Conservation (phyloP, 2,888 invertebrate species). For the Pristionchus maxplancki region DNA sequence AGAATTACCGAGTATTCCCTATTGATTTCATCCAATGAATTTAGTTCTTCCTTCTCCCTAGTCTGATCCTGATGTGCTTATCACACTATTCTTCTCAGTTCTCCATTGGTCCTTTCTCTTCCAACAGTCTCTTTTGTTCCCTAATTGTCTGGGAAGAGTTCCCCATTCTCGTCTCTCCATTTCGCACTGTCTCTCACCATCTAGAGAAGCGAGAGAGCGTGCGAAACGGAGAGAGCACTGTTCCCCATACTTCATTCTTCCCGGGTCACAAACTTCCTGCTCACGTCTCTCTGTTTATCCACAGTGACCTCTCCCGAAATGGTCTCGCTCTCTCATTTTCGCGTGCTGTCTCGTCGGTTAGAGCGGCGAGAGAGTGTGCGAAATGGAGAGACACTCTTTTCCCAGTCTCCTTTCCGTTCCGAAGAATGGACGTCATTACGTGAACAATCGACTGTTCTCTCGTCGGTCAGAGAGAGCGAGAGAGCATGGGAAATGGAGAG, state of each 20-base stretch:
- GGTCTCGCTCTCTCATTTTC: background rate
- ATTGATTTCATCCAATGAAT: too few relatives aligned
- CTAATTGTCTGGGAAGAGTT: conserved; percentile 5
- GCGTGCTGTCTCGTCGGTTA: background rate
- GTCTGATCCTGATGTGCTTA: background rate
- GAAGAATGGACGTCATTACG: background rate
- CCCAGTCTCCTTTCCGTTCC: background rate
- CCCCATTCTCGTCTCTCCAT: background rate
- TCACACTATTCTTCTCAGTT: background rate
- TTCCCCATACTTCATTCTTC: too few relatives aligned
- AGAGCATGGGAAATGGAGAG: too few relatives aligned
- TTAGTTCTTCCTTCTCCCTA: background rate
- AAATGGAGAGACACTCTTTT: background rate
- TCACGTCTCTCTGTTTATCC: conserved; percentile 23
- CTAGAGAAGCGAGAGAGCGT: too few relatives aligned
- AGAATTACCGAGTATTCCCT: too few relatives aligned
- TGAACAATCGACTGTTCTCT: too few relatives aligned
- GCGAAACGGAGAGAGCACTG: too few relatives aligned
- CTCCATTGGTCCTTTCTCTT: background rate
- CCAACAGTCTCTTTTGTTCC: background rate
- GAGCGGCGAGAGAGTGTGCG: background rate
- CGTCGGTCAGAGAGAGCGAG: too few relatives aligned
- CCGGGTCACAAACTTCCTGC: background rate
- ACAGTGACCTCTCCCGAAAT: background rate
- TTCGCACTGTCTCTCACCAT: too few relatives aligned